Evolutionary conservation across 2,113 vertebrate genomes (phyloP).

Genomic region (Felis chaus): DNA sequence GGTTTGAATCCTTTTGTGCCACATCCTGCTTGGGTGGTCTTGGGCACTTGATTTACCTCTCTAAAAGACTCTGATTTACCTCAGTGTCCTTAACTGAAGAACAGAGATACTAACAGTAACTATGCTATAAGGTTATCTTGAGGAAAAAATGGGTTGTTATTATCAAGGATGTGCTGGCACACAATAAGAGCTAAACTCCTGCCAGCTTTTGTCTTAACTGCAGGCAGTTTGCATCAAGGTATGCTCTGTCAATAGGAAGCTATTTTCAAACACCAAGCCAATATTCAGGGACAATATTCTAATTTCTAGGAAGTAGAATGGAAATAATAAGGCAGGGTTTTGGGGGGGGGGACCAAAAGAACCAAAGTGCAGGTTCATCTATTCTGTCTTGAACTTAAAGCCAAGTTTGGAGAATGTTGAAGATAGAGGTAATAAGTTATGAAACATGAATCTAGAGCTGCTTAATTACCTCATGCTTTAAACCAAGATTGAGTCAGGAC

Average conservation of each 20-base stretch:
- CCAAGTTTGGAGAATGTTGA: not conserved
- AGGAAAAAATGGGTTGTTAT: not conserved
- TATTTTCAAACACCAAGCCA: not conserved
- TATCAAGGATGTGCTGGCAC: not conserved
- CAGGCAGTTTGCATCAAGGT: not conserved
- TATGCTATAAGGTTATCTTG: not conserved
- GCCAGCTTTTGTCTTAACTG: not conserved
- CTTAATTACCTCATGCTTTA: conserved; percentile 36
- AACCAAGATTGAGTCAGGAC: not conserved
- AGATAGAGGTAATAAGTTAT: conserved; percentile 15
- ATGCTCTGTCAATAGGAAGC: not conserved
- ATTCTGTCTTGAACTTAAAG: not conserved
- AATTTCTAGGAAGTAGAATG: not conserved
- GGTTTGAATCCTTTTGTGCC: not conserved
- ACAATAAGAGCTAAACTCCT: not conserved
- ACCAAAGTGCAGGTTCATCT: not conserved
- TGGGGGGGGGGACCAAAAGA: not conserved
- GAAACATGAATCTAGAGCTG: not conserved
- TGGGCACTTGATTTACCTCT: not conserved
- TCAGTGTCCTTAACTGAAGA: not conserved
- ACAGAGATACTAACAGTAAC: accelerated
- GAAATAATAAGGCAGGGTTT: not conserved
- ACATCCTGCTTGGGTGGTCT: not conserved
- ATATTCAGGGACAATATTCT: not conserved
- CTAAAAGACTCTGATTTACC: not conserved